phyloP scores from a whole-genome alignment of 1,140 invertebrate species.

The Colletes gigas region DNA sequence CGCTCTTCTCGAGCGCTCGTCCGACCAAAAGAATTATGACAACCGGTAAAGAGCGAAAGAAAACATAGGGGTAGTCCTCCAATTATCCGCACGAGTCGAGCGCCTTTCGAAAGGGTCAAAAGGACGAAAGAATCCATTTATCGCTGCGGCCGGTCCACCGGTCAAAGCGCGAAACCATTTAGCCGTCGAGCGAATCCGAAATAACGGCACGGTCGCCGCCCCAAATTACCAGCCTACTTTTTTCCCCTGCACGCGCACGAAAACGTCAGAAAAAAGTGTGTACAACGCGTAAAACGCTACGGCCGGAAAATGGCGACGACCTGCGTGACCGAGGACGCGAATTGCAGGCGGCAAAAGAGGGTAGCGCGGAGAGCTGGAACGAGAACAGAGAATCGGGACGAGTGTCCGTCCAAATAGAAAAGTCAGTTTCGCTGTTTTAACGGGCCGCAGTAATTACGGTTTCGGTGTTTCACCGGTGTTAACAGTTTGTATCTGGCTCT shows the following conservation, averaged over 20 bases:
- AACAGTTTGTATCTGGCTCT: slow-evolving; percentile 66
- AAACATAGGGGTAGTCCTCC: not conserved
- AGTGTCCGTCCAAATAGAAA: slow-evolving; percentile 17
- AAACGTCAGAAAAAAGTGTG: not conserved
- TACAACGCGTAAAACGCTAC: not conserved
- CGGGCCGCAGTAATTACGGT: slow-evolving; percentile 71
- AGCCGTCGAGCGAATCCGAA: not conserved
- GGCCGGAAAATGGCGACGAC: slow-evolving; percentile 6
- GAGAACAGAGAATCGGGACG: not conserved
- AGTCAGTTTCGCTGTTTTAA: slow-evolving; percentile 52
- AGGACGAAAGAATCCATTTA: slow-evolving; percentile 1
- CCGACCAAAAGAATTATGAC: not conserved
- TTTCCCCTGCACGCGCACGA: not conserved
- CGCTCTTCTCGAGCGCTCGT: not conserved
- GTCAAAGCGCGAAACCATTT: slow-evolving; percentile 27
- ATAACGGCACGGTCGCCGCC: not conserved
- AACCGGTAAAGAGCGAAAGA: not conserved
- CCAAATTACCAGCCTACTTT: slow-evolving; percentile 31
- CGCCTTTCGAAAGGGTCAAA: not conserved
- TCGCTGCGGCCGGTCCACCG: not conserved
- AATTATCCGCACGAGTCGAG: not conserved
- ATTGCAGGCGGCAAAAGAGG: not conserved
- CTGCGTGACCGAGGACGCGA: not conserved
- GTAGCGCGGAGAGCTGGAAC: not conserved
- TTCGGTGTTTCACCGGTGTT: slow-evolving; percentile 66